Evolutionary conservation across 2,113 vertebrate genomes (phyloP).

Genomic region (Corythaixoides concolor): DNA sequence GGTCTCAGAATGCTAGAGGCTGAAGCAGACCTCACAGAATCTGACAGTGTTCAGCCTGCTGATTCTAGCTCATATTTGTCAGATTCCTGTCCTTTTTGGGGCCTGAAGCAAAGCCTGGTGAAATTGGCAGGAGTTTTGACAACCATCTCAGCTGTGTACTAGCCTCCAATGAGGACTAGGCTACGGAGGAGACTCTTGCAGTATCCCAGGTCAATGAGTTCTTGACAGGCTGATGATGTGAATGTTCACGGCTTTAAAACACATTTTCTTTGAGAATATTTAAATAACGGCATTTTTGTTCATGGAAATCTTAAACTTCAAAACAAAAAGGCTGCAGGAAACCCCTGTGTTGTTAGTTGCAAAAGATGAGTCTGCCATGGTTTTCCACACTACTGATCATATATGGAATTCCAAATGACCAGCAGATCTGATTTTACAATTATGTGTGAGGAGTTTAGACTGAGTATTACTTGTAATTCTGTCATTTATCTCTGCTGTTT

Average conservation of each 20-base stretch:
- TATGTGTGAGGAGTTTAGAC: not conserved
- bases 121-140: not conserved
- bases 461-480: slow-evolving; percentile 14
- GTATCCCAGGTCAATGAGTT: not conserved
- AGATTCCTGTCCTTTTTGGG: not conserved
- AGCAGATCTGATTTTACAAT: slow-evolving; percentile 8
- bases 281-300: not conserved
- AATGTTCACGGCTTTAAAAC: not conserved
- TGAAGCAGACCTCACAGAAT: not conserved
- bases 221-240: not conserved
- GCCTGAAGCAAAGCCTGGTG: not conserved
- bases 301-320: not conserved
- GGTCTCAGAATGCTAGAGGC: not conserved
- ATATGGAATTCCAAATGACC: not conserved
- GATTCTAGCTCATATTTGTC: not conserved
- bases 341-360: not conserved
- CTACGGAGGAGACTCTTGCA: not conserved
- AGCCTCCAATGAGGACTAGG: not conserved
- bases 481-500: slow-evolving; percentile 32
- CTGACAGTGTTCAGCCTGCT: not conserved
- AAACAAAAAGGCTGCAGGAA: not conserved
- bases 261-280: not conserved
- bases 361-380: not conserved
- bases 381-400: not conserved
- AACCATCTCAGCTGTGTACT: not conserved